These are phyloP conservation scores for Bolborhynchus lineola DNA, from an alignment of 2,113 vertebrate species.

Conservation along the genomic window DNA sequence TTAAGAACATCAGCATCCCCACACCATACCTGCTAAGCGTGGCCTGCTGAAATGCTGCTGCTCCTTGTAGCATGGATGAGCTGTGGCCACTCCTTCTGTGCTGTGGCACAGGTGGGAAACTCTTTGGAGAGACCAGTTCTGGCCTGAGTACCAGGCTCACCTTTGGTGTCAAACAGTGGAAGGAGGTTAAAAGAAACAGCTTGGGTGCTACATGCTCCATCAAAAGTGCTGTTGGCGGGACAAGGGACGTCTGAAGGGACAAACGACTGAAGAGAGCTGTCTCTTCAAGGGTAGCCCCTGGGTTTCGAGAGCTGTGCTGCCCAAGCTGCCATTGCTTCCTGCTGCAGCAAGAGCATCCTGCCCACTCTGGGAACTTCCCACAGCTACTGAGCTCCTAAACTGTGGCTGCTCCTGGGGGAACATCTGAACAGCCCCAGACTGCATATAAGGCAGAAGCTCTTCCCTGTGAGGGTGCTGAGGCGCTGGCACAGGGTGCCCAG, in stretches of 20 bases:
- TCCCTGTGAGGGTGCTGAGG: not conserved
- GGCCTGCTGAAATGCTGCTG: not conserved
- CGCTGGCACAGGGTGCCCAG: not conserved
- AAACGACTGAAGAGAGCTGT: not conserved
- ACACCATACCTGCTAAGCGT: rapidly evolving
- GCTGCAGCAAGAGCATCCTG: not conserved
- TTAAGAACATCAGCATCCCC: not conserved
- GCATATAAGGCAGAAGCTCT: not conserved
- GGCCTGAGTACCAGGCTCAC: too few species aligned
- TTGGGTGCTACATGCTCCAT: rapidly evolving
- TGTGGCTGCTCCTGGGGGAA: not conserved
- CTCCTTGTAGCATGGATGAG: not conserved
- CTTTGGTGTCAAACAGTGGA: rapidly evolving
- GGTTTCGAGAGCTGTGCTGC: not conserved
- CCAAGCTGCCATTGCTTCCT: not conserved
- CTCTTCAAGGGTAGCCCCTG: not conserved
- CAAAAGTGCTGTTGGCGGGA: not conserved
- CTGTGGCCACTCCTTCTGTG: not conserved
- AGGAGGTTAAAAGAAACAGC: not conserved
- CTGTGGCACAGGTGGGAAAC: not conserved
- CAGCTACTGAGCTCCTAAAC: not conserved
- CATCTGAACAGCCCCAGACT: not conserved
- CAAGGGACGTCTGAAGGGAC: not conserved
- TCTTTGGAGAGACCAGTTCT: not conserved
- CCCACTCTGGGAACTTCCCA: not conserved